These are phyloP conservation scores for Rhyacichthys aspro DNA, from an alignment of 2,797 vertebrate genomes.

Conservation along the genomic window DNA sequence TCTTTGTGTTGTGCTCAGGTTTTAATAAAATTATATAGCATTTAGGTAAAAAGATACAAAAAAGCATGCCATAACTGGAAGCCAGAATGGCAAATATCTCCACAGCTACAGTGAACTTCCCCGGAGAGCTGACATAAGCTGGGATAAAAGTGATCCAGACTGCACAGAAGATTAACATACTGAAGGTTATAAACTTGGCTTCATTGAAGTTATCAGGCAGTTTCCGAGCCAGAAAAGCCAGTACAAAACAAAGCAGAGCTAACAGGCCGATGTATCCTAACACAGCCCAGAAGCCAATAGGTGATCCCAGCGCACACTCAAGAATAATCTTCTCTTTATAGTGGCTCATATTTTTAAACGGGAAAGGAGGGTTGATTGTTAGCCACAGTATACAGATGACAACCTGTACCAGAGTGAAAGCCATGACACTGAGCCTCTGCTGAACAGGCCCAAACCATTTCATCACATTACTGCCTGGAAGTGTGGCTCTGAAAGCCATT, in stretches of 20 bases:
- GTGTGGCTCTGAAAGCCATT: conserved; percentile 78
- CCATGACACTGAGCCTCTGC: conserved; percentile 76
- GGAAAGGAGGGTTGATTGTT: conserved; percentile 73
- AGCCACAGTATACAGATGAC: conserved; percentile 78
- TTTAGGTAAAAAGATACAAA: conserved; percentile 82
- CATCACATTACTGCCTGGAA: conserved; percentile 73
- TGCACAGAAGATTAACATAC: conserved; percentile 81
- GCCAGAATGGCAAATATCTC: conserved; percentile 84
- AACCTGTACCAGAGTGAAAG: conserved; percentile 75
- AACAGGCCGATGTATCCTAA: conserved; percentile 78
- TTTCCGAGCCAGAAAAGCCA: conserved; percentile 78
- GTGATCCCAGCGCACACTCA: conserved; percentile 76
- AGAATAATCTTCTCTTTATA: conserved; percentile 77
- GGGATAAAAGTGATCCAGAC: conserved; percentile 83
- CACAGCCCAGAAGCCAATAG: conserved; percentile 77
- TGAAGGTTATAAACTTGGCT: conserved; percentile 80
- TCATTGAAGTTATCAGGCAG: conserved; percentile 80
- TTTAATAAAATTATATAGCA: conserved; percentile 80
- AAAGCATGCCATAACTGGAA: conserved; percentile 77
- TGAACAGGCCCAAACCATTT: conserved; percentile 80
- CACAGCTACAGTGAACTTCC: conserved; percentile 81
- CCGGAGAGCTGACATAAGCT: conserved; percentile 81
- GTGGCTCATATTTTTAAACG: conserved; percentile 66
- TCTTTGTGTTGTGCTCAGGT: conserved; percentile 79
- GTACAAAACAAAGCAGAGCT: conserved; percentile 75